These are phyloP conservation scores for Macrophya annulata DNA, from an alignment of 2,888 invertebrate species.

Conservation along the genomic window DNA sequence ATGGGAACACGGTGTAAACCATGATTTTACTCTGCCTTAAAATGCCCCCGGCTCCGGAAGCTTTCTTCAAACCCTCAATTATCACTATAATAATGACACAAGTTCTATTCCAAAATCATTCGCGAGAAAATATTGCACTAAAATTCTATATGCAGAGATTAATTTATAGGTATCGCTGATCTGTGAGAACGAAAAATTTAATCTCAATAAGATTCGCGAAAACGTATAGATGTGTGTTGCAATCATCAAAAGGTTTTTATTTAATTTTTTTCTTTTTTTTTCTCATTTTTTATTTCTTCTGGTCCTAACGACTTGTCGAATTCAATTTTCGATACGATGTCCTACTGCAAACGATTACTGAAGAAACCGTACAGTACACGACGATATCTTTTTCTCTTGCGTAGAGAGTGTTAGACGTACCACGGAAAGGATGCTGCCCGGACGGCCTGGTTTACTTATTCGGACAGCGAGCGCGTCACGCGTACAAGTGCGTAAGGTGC, in stretches of 20 bases:
- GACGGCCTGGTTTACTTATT: constrained; percentile 75
- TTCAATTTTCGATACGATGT: not conserved
- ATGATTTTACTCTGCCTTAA: not conserved
- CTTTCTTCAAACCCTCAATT: not conserved
- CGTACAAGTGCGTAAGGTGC: constrained; percentile 72
- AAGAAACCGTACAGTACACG: not conserved
- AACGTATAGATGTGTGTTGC: too few species aligned
- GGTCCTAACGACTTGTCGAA: not conserved
- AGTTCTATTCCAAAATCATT: not conserved
- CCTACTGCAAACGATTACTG: not conserved
- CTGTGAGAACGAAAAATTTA: too few species aligned
- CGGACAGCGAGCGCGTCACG: constrained; percentile 60
- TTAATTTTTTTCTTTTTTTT: too few species aligned
- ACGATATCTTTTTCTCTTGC: constrained; percentile 68
- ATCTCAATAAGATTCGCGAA: too few species aligned
- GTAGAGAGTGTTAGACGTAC: constrained; percentile 76
- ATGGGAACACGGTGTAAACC: constrained; percentile 6
- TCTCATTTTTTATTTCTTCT: too few species aligned
- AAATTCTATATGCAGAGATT: too few species aligned
- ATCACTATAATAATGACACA: not conserved
- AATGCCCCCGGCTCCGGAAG: constrained; percentile 17
- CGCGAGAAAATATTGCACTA: not conserved
- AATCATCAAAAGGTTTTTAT: not conserved
- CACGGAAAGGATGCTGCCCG: constrained; percentile 64
- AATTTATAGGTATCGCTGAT: too few species aligned